Evolutionary conservation across 2,888 invertebrate species (phyloP), one percentile per base, ranked within the genome.

Genomic region (Helicoverpa assulta): DNA sequence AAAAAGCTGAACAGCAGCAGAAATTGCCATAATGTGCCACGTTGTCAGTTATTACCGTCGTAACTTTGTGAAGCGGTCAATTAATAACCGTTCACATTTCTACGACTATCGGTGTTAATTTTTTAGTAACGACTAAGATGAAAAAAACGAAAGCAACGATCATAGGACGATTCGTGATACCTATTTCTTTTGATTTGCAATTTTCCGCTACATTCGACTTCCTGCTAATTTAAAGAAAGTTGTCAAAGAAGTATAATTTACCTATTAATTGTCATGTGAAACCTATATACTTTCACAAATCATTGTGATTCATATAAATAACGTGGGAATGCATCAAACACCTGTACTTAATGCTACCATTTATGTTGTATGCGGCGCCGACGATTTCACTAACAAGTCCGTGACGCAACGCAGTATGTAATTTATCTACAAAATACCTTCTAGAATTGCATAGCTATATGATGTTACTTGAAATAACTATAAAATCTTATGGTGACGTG

Each of bases 291-390:
- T 80, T 80, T 80, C 80, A 68, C 80, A 67, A 63, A 72, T 66
- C 77, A 80, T 80, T 80, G 77, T 80, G 69, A 58, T 55, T 70
- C 61, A 52, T 62, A 59, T 57, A 67, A 65, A 73, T 73, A 65
- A 65, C 74, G 80, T 80, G 80, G 77, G 80, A 80, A 74, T 78
- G 51, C 52, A 16, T 69, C 26, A 50, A 69, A 70, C 58, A 58
- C 57, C 64, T 58, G 62, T 53, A 65, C 43, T 63, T 69, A 69
- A 66, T 40, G 53, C 57, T 55, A 26, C 52, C 50, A 16, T 62
- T 56, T 59, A 67, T 58, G 64, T 71, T 64, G 43, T 21, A 61
- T 62, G 55, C 58, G 72, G 51, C 40, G 47, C 61, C 43, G 37
- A 65, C 69, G 78, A 78, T 73, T 76, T 77, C 78, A 65, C 78